These are phyloP conservation scores for Toxotes jaculatrix DNA, from an alignment of 2,113 vertebrate genomes.

Conservation along the genomic window DNA sequence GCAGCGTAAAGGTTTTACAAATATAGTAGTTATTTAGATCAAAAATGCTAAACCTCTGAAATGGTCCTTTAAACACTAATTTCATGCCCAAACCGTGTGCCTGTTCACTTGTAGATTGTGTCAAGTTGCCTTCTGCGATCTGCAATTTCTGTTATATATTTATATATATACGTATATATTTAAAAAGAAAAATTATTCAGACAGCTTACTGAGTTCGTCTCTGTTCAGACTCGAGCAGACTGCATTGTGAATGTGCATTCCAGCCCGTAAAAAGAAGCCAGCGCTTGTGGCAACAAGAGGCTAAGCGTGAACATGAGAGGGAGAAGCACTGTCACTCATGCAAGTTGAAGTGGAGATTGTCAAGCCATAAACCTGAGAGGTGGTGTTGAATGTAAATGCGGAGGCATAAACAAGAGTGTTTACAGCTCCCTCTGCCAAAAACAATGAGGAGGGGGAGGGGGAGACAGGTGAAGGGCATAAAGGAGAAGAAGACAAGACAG, in stretches of 20 bases:
- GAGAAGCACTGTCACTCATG: constrained; percentile 51
- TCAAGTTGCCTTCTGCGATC: constrained; percentile 3
- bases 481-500: constrained; percentile 35
- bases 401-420: constrained; percentile 68
- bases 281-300: constrained; percentile 37
- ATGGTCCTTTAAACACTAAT: background rate
- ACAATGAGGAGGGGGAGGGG: constrained; percentile 32
- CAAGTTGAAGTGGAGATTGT: constrained; percentile 45
- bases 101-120: constrained; percentile 29
- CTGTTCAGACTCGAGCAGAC: background rate
- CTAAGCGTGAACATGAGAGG: constrained; percentile 29
- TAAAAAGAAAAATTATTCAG: background rate
- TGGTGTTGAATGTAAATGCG: constrained; percentile 70
- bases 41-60: background rate
- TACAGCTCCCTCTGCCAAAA: constrained; percentile 55
- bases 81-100: background rate
- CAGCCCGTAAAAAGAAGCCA: constrained; percentile 26
- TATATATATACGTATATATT: background rate
- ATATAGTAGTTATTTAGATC: background rate
- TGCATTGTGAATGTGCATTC: constrained; percentile 9
- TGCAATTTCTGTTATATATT: background rate
- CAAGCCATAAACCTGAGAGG: constrained; percentile 63
- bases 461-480: constrained; percentile 61
- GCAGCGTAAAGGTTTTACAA: background rate
- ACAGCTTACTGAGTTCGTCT: background rate